Evolutionary conservation across 2,113 vertebrate species (phyloP).

Genomic region (Pardalotus punctatus): DNA sequence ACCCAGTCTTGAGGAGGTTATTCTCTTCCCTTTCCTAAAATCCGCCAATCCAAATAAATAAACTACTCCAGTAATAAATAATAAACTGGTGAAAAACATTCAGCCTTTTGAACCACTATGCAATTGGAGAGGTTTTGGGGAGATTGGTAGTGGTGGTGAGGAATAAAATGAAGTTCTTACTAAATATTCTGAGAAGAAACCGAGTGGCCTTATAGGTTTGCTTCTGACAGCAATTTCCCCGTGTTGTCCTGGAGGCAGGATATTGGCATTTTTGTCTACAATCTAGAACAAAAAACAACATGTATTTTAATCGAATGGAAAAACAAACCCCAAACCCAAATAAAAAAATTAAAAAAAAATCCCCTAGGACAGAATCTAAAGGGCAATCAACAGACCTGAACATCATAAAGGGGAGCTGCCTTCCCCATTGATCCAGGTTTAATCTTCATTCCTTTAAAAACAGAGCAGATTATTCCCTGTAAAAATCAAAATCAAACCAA

Average conservation of each 20-base stretch:
- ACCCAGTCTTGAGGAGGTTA: not conserved
- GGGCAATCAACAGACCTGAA: conserved; percentile 72
- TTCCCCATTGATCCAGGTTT: conserved; percentile 83
- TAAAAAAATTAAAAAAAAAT: too few species aligned
- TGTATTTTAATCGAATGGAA: not conserved
- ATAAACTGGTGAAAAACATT: not conserved
- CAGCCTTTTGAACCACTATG: not conserved
- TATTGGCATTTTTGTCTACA: conserved; percentile 72
- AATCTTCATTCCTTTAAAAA: conserved; percentile 74
- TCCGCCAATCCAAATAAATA: not conserved
- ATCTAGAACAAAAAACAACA: conserved; percentile 68
- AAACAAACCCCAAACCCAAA: not conserved
- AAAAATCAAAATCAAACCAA: not conserved
- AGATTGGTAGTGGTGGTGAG: not conserved
- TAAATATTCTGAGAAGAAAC: conserved; percentile 79
- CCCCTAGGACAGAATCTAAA: not conserved
- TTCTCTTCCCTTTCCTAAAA: not conserved
- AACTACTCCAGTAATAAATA: not conserved
- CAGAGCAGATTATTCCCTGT: conserved; percentile 74
- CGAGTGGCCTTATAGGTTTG: conserved; percentile 75
- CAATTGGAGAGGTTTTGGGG: not conserved
- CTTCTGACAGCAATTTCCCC: conserved; percentile 80
- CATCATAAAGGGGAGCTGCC: conserved; percentile 69
- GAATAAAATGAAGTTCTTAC: conserved; percentile 57
- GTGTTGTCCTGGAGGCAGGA: conserved; percentile 71